Base-by-base conservation (phyloP, 2,113 vertebrate species). In the Pachycephala philippinensis region DNA sequence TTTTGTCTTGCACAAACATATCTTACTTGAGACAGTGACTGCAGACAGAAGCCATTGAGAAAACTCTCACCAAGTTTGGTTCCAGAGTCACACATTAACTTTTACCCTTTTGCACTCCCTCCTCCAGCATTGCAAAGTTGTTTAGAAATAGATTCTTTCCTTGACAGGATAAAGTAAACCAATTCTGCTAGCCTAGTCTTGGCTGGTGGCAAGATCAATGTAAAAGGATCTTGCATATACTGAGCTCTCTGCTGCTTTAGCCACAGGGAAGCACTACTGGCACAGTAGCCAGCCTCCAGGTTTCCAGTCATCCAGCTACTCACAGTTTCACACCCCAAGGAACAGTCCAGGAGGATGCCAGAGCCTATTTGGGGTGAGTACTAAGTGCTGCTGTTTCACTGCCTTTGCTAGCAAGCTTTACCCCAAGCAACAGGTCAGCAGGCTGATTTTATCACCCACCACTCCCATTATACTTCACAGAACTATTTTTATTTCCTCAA, bases 401-500 rank as follows among this genome's bases (percentile, higher is more conserved):
- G 56, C 30, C n/a, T 68, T 61, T 69, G 20, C 57, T 4, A 3
- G 35, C 35, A 76, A 76, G 56, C 7, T 3, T 31, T 39, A 90
- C 31, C 33, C 30, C 56, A 68, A 71, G 52, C 33, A 78, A 30
- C 74, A 82, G 37, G 61, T 85, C 70, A 90, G 52, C 28, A 68
- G 71, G 68, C 42, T 80, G 63, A 93, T 90, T 86, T 88, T 86
- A 84, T 77, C 90, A 88, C 39, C 40, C 23, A 83, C 42, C 80
- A 74, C 33, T 69, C 27, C 27, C 49, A 72, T 86, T 65, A 54
- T 47, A 74, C 45, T 80, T 93, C 45, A 74, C 2, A 6, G 39
- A 66, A 27, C 30, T 95, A 88, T 94, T 95, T 95, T 93, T 88
- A 90, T 74, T 86, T 74, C 64, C 89, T 84, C 76, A 22, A 9